Evolutionary conservation across 2,888 invertebrate species (phyloP).

Genomic region (Dione vanillae): DNA sequence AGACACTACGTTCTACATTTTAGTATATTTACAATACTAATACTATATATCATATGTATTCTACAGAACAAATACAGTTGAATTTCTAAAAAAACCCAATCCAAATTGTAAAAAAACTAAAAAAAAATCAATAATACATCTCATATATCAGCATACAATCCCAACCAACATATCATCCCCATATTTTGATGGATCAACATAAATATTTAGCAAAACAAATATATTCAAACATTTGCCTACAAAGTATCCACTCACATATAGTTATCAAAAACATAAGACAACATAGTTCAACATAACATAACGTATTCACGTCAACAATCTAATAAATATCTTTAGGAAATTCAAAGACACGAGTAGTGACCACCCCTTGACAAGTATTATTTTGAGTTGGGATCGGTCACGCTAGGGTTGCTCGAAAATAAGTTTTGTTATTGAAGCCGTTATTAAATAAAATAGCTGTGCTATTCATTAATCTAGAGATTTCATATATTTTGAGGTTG

Average conservation of each 20-base stretch:
- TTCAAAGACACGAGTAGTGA: slow-evolving; percentile 67
- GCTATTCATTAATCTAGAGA: neutral
- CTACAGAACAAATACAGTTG: no score
- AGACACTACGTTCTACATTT: no score
- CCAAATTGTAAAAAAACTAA: no score
- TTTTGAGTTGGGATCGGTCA: slow-evolving; percentile 81
- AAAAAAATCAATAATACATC: no score
- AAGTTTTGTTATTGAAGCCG: neutral
- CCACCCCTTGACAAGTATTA: slow-evolving; percentile 70
- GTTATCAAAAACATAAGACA: slow-evolving; percentile 29
- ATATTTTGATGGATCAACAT: neutral
- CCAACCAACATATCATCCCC: neutral
- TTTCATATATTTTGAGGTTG: neutral
- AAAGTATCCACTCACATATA: slow-evolving; percentile 35
- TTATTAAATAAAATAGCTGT: neutral
- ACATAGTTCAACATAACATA: slow-evolving; percentile 39
- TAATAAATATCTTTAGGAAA: slow-evolving; percentile 71
- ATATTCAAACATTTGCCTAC: slow-evolving; percentile 11
- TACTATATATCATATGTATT: no score
- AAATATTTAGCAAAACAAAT: neutral
- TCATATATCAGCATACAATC: no score
- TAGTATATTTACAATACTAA: no score
- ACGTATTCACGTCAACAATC: slow-evolving; percentile 59
- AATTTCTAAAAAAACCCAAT: no score
- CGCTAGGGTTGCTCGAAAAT: slow-evolving; percentile 67